Evolutionary conservation across 2,888 invertebrate species (phyloP).

Genomic region (Ferrisia virgata): DNA sequence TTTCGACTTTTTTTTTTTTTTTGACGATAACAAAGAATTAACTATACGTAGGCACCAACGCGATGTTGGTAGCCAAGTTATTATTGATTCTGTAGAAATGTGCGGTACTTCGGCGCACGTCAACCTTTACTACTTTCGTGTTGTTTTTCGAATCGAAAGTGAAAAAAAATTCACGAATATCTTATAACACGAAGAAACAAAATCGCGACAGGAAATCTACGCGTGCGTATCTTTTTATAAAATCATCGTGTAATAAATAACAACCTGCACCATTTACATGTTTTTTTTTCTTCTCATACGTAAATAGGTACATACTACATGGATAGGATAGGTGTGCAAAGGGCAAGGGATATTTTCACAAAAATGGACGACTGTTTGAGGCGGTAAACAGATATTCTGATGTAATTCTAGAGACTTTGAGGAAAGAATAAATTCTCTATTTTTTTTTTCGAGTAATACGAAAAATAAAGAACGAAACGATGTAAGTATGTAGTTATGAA

Average conservation of each 20-base stretch:
- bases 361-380: not conserved
- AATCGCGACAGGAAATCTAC: not conserved
- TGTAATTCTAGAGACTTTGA: not conserved
- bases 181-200: not conserved
- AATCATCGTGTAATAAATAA: constrained; percentile 1
- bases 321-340: not conserved
- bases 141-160: not conserved
- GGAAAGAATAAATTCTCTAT: not conserved
- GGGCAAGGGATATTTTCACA: not conserved
- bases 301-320: no score
- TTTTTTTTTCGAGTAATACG: not conserved
- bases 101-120: not conserved
- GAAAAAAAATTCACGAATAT: not conserved
- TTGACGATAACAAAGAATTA: not conserved
- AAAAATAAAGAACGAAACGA: no score
- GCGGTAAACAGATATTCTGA: not conserved
- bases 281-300: not conserved
- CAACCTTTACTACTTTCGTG: not conserved
- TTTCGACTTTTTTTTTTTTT: not conserved
- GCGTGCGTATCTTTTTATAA: not conserved
- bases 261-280: not conserved
- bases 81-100: not conserved
- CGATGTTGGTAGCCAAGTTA: not conserved
- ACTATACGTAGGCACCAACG: not conserved
- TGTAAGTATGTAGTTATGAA: not conserved